phyloP scores from a whole-genome alignment of 2,888 invertebrate genomes.

The Leptogaster cylindrica region DNA sequence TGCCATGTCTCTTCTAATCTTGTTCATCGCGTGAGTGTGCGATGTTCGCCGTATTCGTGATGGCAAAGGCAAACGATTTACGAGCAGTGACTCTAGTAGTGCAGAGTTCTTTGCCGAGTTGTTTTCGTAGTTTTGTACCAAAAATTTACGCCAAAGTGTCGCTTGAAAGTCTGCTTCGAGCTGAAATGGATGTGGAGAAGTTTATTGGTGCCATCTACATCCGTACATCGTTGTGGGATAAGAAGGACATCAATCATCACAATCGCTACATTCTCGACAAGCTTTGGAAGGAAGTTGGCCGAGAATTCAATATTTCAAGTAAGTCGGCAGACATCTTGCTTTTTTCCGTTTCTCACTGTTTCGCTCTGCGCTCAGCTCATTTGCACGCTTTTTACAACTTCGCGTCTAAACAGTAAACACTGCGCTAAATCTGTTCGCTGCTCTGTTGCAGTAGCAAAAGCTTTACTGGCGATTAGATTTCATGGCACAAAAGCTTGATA shows the following conservation, averaged over 20 bases:
- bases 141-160: not conserved
- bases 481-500: not conserved
- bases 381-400: not conserved
- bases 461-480: not conserved
- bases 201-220: conserved; percentile 13
- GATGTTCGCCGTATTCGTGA: not conserved
- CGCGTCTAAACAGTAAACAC: no score
- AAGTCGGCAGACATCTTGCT: not conserved
- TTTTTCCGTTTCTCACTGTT: not conserved
- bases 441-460: not conserved
- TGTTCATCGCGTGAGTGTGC: no score
- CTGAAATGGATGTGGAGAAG: conserved; percentile 13
- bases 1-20: no score
- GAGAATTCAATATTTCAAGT: conserved; percentile 6
- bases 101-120: not conserved
- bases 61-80: not conserved
- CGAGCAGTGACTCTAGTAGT: conserved; percentile 19
- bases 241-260: conserved; percentile 17
- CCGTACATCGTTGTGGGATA: conserved; percentile 4
- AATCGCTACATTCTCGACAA: conserved; percentile 21
- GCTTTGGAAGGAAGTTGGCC: conserved; percentile 24
- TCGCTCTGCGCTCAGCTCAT: not conserved
- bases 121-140: not conserved
- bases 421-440: not conserved
- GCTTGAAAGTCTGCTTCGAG: not conserved